phyloP scores from a whole-genome alignment of 2,888 invertebrate species.

The Coecobrya sp. region DNA sequence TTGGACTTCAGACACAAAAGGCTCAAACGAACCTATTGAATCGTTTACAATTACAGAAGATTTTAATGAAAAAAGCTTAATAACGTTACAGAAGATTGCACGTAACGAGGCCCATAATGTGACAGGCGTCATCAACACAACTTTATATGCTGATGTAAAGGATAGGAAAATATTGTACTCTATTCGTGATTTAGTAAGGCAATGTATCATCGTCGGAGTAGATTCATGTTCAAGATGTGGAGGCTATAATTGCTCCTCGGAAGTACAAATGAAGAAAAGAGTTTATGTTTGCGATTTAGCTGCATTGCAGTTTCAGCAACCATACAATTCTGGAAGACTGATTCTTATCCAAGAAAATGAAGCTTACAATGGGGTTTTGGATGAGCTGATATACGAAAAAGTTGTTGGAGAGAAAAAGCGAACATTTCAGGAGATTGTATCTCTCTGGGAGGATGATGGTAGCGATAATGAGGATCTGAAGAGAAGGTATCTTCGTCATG shows the following conservation, averaged over 20 bases:
- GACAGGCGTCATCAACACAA: slow-evolving; percentile 71
- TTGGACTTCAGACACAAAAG: neutral
- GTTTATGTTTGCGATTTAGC: slow-evolving; percentile 80
- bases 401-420: slow-evolving; percentile 81
- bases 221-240: slow-evolving; percentile 77
- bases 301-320: slow-evolving; percentile 82
- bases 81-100: slow-evolving; percentile 69
- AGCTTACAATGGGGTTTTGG: slow-evolving; percentile 69
- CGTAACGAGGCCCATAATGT: slow-evolving; percentile 78
- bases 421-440: slow-evolving; percentile 31
- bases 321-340: slow-evolving; percentile 81
- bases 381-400: slow-evolving; percentile 81
- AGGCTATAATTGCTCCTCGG: slow-evolving; percentile 61
- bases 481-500: slow-evolving; percentile 58
- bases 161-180: slow-evolving; percentile 72
- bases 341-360: slow-evolving; percentile 65
- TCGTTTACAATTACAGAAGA: slow-evolving; percentile 68
- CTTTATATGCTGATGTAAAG: slow-evolving; percentile 61
- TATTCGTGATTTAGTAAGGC: slow-evolving; percentile 78
- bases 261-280: slow-evolving; percentile 25
- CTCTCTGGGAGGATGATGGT: neutral
- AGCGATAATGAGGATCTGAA: neutral
- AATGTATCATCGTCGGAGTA: slow-evolving; percentile 75
- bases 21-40: neutral
- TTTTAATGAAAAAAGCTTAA: slow-evolving; percentile 70